These are phyloP conservation scores for Alsophila aescularia DNA, from an alignment of 2,888 invertebrate species.

Conservation along the genomic window DNA sequence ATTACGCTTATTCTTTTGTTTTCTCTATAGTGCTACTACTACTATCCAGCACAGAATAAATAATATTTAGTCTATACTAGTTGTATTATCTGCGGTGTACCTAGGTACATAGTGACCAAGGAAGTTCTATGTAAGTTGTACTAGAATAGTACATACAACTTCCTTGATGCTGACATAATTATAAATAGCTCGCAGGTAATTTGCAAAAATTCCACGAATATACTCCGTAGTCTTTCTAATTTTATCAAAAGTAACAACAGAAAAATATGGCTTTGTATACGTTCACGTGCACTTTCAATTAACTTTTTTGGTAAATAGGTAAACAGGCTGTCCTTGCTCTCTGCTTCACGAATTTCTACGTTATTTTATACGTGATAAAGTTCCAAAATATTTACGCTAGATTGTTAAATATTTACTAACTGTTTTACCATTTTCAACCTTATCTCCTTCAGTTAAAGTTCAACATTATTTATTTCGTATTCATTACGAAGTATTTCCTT, in stretches of 20 bases:
- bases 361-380: background rate
- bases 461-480: background rate
- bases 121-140: too few species aligned
- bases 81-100: too few species aligned
- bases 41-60: too few species aligned
- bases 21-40: too few species aligned
- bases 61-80: too few species aligned
- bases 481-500: too few species aligned
- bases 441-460: background rate
- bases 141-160: too few species aligned
- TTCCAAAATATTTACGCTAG: background rate
- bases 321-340: slow-evolving; percentile 18
- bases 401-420: background rate
- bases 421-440: background rate
- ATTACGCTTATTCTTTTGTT: too few species aligned
- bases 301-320: slow-evolving; percentile 22
- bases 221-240: slow-evolving; percentile 7
- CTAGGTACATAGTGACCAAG: too few species aligned
- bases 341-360: slow-evolving; percentile 2
- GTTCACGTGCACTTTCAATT: slow-evolving; percentile 21
- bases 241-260: background rate
- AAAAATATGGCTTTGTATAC: slow-evolving; percentile 1
- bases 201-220: background rate
- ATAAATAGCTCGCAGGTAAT: too few species aligned
- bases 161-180: too few species aligned